phyloP scores from a whole-genome alignment of 2,888 invertebrate genomes.

The Mycalesis mineus region DNA sequence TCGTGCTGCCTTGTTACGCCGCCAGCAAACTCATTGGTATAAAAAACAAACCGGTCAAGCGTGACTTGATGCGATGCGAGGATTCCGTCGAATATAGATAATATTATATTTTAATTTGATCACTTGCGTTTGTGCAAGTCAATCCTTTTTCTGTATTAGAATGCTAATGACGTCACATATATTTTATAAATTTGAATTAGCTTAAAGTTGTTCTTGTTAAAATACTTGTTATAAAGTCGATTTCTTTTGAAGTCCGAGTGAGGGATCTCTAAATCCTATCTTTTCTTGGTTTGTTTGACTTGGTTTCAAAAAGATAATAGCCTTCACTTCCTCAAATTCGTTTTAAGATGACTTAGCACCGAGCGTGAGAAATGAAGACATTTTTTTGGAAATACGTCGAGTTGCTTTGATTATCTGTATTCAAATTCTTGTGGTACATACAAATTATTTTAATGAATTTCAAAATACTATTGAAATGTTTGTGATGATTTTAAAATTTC shows the following conservation, averaged over 20 bases:
- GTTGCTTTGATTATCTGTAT: constrained; percentile 28
- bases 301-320: constrained; percentile 65
- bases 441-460: not conserved
- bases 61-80: not conserved
- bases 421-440: constrained; percentile 9
- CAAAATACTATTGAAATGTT: no score
- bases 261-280: constrained; percentile 32
- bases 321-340: constrained; percentile 67
- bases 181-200: no score
- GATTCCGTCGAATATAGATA: constrained; percentile 15
- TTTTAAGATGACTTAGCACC: constrained; percentile 58
- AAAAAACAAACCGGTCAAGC: constrained; percentile 22
- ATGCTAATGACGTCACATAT: no score
- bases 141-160: no score
- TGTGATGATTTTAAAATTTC: no score
- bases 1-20: constrained; percentile 54
- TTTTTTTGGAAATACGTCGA: constrained; percentile 42
- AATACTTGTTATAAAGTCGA: not conserved
- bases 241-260: not conserved
- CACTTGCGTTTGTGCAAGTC: no score
- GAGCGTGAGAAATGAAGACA: constrained; percentile 66
- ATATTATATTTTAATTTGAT: no score
- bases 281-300: constrained; percentile 57
- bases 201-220: no score
- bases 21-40: constrained; percentile 10